These are phyloP conservation scores for Corythornis vintsioides DNA, from an alignment of 2,113 vertebrate species.

Conservation along the genomic window DNA sequence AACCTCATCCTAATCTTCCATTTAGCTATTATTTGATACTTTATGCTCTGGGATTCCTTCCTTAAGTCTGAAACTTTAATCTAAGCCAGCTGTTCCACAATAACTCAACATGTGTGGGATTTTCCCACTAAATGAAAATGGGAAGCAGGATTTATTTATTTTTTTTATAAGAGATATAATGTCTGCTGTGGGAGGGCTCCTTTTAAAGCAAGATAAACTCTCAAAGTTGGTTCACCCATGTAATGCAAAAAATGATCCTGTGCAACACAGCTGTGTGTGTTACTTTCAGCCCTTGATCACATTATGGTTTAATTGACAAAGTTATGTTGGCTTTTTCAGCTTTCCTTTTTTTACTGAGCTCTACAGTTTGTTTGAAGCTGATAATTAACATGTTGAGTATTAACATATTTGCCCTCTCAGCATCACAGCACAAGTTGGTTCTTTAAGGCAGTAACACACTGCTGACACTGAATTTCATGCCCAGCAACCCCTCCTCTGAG, in stretches of 20 bases:
- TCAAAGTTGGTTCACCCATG: neutral
- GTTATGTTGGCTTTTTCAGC: neutral
- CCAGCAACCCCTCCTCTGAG: neutral
- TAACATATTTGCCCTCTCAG: neutral
- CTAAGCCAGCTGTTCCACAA: constrained; percentile 38
- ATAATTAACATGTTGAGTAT: neutral
- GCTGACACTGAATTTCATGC: neutral
- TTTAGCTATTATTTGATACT: constrained; percentile 26
- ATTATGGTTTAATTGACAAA: neutral
- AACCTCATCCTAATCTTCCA: neutral
- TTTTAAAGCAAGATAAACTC: neutral
- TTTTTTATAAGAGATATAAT: neutral
- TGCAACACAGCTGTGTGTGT: neutral
- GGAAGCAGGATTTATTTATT: neutral
- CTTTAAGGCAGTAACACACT: neutral
- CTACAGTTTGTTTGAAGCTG: neutral
- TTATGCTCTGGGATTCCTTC: neutral
- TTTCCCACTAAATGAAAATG: constrained; percentile 5
- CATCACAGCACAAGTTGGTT: neutral
- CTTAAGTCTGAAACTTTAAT: constrained; percentile 15
- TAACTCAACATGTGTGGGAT: constrained; percentile 30
- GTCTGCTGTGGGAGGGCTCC: neutral
- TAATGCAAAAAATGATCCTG: neutral
- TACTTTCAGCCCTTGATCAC: neutral
- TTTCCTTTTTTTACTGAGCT: neutral